Evolutionary conservation across 2,797 vertebrate species (phyloP).

Genomic region (Avahi laniger): DNA sequence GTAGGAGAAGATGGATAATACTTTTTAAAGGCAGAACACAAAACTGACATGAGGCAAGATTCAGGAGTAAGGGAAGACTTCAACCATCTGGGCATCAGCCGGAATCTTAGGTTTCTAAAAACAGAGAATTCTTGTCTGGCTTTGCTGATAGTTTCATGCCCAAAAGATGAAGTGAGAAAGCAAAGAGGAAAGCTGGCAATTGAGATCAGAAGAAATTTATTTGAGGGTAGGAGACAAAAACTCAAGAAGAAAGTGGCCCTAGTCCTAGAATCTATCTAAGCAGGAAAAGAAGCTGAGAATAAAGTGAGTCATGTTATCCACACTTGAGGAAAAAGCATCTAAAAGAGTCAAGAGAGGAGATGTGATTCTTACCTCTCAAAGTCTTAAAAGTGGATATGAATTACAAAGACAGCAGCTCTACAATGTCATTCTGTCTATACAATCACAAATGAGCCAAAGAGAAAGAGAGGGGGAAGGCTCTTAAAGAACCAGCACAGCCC

Average conservation of each 20-base stretch:
- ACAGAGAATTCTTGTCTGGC: constrained; percentile 32
- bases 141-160: constrained; percentile 52
- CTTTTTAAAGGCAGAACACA: constrained; percentile 4
- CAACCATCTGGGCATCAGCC: constrained; percentile 48
- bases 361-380: not conserved
- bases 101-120: constrained; percentile 45
- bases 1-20: not conserved
- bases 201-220: not conserved
- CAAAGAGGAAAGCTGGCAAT: constrained; percentile 24
- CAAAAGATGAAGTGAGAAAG: constrained; percentile 24
- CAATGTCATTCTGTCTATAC: not conserved
- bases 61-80: constrained; percentile 30
- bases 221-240: not conserved
- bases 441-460: not conserved
- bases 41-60: constrained; percentile 17
- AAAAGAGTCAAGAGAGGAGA: not conserved
- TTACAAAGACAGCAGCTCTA: not conserved
- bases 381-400: not conserved
- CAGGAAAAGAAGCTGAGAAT: not conserved
- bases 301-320: not conserved
- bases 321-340: not conserved
- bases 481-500: not conserved
- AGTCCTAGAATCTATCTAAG: not conserved
- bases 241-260: not conserved
- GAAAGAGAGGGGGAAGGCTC: not conserved